Conservation (phyloP, 2,888 invertebrate species). For the Neocrepidodera transversa region DNA sequence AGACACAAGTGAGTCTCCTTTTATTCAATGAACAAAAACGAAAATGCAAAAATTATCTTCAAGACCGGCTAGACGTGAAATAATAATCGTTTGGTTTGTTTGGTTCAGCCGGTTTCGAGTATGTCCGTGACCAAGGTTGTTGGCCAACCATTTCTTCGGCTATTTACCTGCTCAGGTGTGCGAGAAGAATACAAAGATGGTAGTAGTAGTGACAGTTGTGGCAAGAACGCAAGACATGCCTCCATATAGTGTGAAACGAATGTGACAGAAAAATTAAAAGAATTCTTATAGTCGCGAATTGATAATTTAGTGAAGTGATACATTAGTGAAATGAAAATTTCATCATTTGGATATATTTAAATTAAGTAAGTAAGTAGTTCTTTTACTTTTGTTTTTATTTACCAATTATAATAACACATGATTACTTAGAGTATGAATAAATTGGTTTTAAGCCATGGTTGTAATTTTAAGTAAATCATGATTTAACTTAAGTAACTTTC, state of each 20-base stretch:
- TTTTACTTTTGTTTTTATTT: too few relatives aligned
- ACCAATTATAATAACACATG: too few relatives aligned
- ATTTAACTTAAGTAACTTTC: too few relatives aligned
- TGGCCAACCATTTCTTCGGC: slow-evolving; percentile 33
- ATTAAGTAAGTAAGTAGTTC: too few relatives aligned
- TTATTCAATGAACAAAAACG: slow-evolving; percentile 7
- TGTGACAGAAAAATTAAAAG: slow-evolving; percentile 4
- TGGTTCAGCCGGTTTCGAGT: slow-evolving; percentile 20
- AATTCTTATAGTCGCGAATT: background rate
- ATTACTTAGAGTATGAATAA: too few relatives aligned
- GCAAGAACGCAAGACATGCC: slow-evolving; percentile 24
- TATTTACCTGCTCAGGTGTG: slow-evolving; percentile 30
- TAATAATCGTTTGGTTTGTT: background rate
- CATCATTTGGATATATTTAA: too few relatives aligned
- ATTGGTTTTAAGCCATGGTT: too few relatives aligned
- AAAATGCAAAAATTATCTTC: slow-evolving; percentile 9
- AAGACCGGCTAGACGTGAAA: slow-evolving; percentile 25
- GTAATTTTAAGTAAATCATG: too few relatives aligned
- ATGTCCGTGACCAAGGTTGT: slow-evolving; percentile 33
- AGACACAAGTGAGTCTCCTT: background rate
- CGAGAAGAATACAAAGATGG: slow-evolving; percentile 26
- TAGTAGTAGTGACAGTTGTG: slow-evolving; percentile 27
- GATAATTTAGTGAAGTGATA: background rate
- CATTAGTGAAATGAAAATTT: too few relatives aligned
- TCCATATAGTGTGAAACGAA: slow-evolving; percentile 20